Conservation (phyloP, 1,140 invertebrate genomes). For the Musca domestica region DNA sequence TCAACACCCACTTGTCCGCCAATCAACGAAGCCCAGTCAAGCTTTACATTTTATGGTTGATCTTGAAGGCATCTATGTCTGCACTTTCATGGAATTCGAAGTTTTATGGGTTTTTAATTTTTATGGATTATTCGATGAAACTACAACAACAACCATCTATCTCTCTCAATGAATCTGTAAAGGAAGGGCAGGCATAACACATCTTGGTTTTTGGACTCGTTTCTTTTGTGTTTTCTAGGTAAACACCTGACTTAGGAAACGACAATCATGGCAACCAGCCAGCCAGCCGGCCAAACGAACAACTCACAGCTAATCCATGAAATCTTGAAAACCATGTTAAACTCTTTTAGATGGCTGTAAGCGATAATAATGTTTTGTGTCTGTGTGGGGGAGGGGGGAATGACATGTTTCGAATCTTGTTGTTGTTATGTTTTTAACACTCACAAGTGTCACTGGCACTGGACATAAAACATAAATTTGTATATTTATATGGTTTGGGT, state of each 20-base stretch:
- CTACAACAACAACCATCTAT: neutral
- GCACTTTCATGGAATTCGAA: neutral
- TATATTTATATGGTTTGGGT: too few relatives aligned
- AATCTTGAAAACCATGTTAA: neutral
- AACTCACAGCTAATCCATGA: too few relatives aligned
- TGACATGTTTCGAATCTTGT: neutral
- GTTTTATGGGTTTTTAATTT: constrained; percentile 13
- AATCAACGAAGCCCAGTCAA: too few relatives aligned
- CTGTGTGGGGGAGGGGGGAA: too few relatives aligned
- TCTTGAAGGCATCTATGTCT: too few relatives aligned
- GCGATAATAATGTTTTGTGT: neutral
- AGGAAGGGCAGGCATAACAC: too few relatives aligned
- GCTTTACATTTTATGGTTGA: too few relatives aligned
- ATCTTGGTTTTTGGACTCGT: neutral
- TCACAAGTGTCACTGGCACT: neutral
- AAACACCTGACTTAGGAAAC: constrained; percentile 13
- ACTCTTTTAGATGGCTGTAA: constrained; percentile 7
- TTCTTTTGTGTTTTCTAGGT: neutral
- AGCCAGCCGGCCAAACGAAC: neutral
- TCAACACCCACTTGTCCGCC: too few relatives aligned
- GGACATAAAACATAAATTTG: neutral
- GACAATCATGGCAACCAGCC: neutral
- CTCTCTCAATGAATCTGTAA: too few relatives aligned
- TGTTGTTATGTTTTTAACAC: neutral
- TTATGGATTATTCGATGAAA: neutral